Evolutionary conservation across 2,797 vertebrate genomes (phyloP).

Genomic region (Onychomys torridus): DNA sequence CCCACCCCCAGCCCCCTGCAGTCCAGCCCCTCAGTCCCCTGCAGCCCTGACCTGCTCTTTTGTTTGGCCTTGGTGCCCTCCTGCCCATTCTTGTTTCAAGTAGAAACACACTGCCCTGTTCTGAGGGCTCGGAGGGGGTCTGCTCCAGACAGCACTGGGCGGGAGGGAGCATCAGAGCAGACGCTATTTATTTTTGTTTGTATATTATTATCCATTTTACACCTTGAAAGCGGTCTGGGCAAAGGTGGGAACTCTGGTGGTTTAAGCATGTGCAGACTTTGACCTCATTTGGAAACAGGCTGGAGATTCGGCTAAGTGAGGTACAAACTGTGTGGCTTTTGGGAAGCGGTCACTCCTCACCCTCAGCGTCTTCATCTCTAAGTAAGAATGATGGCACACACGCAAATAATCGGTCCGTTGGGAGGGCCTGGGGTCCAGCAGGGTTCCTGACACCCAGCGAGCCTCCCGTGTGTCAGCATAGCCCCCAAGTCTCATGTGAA

Average conservation of each 20-base stretch:
- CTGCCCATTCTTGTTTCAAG: background rate
- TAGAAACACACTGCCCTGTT: background rate
- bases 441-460: background rate
- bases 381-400: background rate
- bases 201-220: background rate
- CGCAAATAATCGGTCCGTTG: too few species aligned
- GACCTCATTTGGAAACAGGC: background rate
- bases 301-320: constrained; percentile 5
- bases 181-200: background rate
- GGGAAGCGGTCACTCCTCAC: background rate
- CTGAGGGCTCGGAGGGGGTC: background rate
- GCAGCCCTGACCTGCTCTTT: background rate
- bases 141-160: background rate
- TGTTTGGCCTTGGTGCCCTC: background rate
- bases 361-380: constrained; percentile 11
- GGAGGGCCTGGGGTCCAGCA: background rate
- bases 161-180: background rate
- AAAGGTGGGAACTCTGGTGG: background rate
- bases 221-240: background rate
- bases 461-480: background rate
- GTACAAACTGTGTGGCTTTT: background rate
- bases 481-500: background rate
- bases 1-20: background rate
- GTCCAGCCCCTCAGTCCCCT: background rate
- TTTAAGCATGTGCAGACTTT: background rate